A percentile compares a stretch with the other conserved stretches of the same genome.
phyloP scores from a whole-genome alignment of 2,113 vertebrate species.

The Gobio gobio region DNA sequence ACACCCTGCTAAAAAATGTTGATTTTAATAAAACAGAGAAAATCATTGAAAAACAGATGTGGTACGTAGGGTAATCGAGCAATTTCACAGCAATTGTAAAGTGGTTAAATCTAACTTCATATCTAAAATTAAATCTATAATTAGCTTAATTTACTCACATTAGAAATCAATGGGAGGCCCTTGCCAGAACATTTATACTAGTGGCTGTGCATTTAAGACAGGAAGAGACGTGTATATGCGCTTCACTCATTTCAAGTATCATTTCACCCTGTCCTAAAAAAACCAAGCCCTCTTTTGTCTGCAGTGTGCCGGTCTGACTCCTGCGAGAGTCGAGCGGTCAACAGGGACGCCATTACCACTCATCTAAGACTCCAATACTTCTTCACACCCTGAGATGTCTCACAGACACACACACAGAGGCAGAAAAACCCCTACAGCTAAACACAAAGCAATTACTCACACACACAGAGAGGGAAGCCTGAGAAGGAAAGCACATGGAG shows the following conservation, averaged over 20 bases:
- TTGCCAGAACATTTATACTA: not conserved
- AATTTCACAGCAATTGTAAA: constrained; percentile 4
- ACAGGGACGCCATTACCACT: constrained; percentile 48
- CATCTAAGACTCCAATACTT: constrained; percentile 25
- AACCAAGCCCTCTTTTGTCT: constrained; percentile 4
- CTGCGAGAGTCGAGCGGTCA: constrained; percentile 1
- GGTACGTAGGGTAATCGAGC: not conserved
- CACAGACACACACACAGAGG: constrained; percentile 32
- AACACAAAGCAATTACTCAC: constrained; percentile 31
- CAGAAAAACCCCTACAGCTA: constrained; percentile 1
- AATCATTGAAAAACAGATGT: not conserved
- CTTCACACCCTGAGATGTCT: constrained; percentile 52
- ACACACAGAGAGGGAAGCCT: not conserved
- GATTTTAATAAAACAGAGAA: not conserved
- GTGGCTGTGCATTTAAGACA: not conserved
- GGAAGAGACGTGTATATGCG: not conserved
- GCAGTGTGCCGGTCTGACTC: not conserved
- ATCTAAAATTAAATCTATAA: not conserved
- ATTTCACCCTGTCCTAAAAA: not conserved
- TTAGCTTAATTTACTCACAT: not conserved
- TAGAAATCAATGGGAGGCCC: not conserved
- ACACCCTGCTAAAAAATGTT: too few relatives aligned
- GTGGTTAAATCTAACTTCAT: not conserved
- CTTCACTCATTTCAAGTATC: not conserved
- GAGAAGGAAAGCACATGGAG: not conserved